A percentile compares a stretch with the other conserved stretches of the same genome.
Evolutionary conservation across 2,888 invertebrate species (phyloP).

Genomic region (Tachina lurida): DNA sequence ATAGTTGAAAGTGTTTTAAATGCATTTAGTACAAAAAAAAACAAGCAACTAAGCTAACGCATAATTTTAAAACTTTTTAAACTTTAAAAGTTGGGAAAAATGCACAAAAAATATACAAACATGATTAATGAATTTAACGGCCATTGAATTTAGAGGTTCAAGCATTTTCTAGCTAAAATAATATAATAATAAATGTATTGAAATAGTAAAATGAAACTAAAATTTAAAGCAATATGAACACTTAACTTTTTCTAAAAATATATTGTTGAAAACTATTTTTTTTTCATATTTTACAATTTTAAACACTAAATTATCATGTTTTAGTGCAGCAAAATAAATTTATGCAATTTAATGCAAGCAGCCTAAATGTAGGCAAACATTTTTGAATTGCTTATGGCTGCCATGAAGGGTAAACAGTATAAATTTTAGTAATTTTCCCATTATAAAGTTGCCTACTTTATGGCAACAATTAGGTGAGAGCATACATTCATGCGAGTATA

Average conservation of each 20-base stretch:
- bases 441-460: slow-evolving; percentile 54
- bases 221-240: slow-evolving; percentile 18
- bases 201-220: not conserved
- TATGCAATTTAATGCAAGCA: slow-evolving; percentile 42
- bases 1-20: slow-evolving; percentile 26
- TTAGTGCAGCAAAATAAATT: slow-evolving; percentile 9
- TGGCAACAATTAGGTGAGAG: slow-evolving; percentile 46
- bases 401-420: not conserved
- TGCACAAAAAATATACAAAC: slow-evolving; percentile 40
- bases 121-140: slow-evolving; percentile 71
- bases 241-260: slow-evolving; percentile 9
- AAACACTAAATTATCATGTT: slow-evolving; percentile 21
- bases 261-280: not conserved
- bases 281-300: not conserved
- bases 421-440: slow-evolving; percentile 35
- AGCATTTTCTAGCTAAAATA: slow-evolving; percentile 44
- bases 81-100: not conserved
- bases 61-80: slow-evolving; percentile 42
- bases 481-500: not conserved
- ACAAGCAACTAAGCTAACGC: slow-evolving; percentile 20
- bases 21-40: not conserved
- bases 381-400: not conserved
- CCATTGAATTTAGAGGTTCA: slow-evolving; percentile 60
- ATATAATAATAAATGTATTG: not conserved
- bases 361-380: slow-evolving; percentile 50